phyloP scores from a whole-genome alignment of 37 sponge, comb jelly and placozoan species.

The Ianthella basta region DNA sequence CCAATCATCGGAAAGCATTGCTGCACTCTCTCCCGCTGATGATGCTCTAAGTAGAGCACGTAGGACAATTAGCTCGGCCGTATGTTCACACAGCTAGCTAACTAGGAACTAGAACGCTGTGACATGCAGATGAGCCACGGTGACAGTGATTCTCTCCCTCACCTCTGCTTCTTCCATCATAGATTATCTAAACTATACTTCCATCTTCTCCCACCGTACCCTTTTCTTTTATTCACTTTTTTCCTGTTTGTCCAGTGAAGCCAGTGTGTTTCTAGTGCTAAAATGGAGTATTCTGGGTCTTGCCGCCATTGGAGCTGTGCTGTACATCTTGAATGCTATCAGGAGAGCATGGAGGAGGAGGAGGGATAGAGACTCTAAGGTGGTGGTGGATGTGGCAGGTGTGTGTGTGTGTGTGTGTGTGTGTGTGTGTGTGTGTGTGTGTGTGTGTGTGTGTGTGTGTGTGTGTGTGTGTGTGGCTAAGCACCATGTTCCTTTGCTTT shows the following conservation, averaged over 20 bases:
- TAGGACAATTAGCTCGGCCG: no score
- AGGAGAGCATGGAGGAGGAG: background rate
- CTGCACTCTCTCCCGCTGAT: no score
- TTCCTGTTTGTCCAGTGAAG: background rate
- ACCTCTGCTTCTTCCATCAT: no score
- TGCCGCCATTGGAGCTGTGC: background rate
- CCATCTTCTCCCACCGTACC: background rate
- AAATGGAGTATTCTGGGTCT: slow-evolving; percentile 4
- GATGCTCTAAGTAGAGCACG: no score
- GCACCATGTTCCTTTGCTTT: background rate
- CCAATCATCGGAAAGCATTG: no score
- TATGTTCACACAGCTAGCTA: no score
- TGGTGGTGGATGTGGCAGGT: background rate
- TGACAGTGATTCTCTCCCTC: no score
- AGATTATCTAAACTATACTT: no score
- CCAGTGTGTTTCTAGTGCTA: background rate
- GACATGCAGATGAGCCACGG: no score
- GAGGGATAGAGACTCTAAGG: background rate
- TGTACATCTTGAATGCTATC: slow-evolving; percentile 1
- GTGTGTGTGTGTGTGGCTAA: background rate
- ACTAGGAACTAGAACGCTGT: no score
- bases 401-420: slow-evolving; percentile 15
- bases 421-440: background rate
- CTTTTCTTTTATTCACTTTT: background rate
- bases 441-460: slow-evolving; percentile 1